Conservation (phyloP, 2,888 invertebrate species). For the Biston stratarius region DNA sequence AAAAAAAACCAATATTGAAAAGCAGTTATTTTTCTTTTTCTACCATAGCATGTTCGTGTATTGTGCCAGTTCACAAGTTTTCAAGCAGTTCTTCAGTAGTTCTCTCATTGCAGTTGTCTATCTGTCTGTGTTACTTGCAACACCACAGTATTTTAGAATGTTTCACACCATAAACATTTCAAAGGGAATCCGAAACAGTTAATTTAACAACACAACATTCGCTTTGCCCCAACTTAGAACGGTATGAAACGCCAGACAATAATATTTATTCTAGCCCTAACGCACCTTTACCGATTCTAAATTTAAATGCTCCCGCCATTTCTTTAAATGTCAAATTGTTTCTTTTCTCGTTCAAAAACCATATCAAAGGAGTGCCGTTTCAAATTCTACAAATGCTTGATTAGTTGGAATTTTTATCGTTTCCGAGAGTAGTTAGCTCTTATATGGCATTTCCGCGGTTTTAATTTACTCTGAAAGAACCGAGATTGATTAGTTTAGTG, state of each 20-base stretch:
- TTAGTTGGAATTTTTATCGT: conserved; percentile 67
- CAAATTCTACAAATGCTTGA: conserved; percentile 42
- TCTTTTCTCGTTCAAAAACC: conserved; percentile 54
- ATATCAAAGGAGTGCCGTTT: conserved; percentile 54
- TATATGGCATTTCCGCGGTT: conserved; percentile 58
- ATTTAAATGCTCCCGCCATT: conserved; percentile 38
- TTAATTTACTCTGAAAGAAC: conserved; percentile 41
- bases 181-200: conserved; percentile 22
- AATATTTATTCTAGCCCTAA: conserved; percentile 42
- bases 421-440: conserved; percentile 63
- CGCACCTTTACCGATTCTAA: conserved; percentile 45
- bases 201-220: conserved; percentile 30
- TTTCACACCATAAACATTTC: conserved; percentile 9
- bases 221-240: conserved; percentile 29
- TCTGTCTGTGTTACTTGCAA: conserved; percentile 2
- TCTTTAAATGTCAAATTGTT: conserved; percentile 38
- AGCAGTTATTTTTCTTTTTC: no score
- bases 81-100: no score
- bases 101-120: not conserved
- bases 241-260: conserved; percentile 37
- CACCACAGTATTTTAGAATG: conserved; percentile 3
- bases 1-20: no score
- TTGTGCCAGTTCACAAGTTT: no score
- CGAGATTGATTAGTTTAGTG: conserved; percentile 44
- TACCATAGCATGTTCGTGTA: no score